Conservation (phyloP, 2,113 vertebrate species). For the Empidonax alnorum region DNA sequence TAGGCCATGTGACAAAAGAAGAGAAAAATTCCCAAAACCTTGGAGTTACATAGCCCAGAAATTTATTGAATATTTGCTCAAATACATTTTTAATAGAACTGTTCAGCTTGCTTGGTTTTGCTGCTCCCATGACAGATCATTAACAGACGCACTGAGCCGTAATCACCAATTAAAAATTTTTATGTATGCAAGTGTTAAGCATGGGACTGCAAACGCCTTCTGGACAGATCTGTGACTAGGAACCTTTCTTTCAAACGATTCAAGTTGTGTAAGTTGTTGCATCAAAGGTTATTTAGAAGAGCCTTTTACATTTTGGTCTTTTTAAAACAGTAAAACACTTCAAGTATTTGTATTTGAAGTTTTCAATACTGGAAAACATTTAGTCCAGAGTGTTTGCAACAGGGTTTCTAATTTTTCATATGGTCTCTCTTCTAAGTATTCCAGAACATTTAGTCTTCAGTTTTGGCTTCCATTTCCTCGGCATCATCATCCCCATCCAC, state of each 20-base stretch:
- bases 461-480: slow-evolving; percentile 97
- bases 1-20: slow-evolving; percentile 47
- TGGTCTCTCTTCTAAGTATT: slow-evolving; percentile 16
- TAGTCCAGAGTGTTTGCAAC: slow-evolving; percentile 62
- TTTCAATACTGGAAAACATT: slow-evolving; percentile 76
- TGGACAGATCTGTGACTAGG: slow-evolving; percentile 15
- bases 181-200: slow-evolving; percentile 45
- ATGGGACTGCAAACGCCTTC: slow-evolving; percentile 5
- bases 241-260: slow-evolving; percentile 43
- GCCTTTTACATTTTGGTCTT: slow-evolving; percentile 65
- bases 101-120: slow-evolving; percentile 24
- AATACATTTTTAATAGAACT: slow-evolving; percentile 70
- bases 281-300: slow-evolving; percentile 52
- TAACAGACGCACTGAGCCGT: slow-evolving; percentile 44
- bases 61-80: slow-evolving; percentile 77
- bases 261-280: slow-evolving; percentile 23
- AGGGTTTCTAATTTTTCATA: slow-evolving; percentile 28
- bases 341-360: slow-evolving; percentile 66
- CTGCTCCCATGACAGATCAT: slow-evolving; percentile 42
- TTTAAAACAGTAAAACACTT: slow-evolving; percentile 70
- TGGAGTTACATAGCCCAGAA: slow-evolving; percentile 70
- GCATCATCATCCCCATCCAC: slow-evolving; percentile 97
- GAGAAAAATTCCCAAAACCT: neutral
- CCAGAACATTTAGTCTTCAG: slow-evolving; percentile 84
- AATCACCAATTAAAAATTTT: slow-evolving; percentile 34